Evolutionary conservation across 2,888 invertebrate species (phyloP), one percentile per base, ranked within the genome.

Genomic region (Drosophila affinis): DNA sequence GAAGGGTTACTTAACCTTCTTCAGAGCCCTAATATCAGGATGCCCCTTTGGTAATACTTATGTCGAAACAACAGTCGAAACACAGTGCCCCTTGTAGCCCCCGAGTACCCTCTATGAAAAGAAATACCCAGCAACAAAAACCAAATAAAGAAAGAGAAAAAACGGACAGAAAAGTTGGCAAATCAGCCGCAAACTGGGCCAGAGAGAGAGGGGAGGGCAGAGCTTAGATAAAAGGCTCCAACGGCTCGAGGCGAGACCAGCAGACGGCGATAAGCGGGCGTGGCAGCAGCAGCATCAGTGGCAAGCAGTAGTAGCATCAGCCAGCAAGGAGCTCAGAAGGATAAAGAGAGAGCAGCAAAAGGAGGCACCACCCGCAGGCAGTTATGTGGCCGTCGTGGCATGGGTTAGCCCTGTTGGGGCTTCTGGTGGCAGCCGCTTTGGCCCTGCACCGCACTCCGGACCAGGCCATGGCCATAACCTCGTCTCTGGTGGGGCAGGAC

Each of bases 231-330:
- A 83, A 83, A 88, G 75, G 71, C 78, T 63, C 58, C 27, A 67
- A 49, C 61, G 51, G 60, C 74, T 65, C 56, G 63, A 67, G 63
- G 74, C 52, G 54, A 67, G 69, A 48, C 78, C 78, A 86, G 55
- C 70, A 82, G 86, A 82, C 83, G 68, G 71, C 78, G 72, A 69
- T 68, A 76, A 70, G 69, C 72, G 62, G 87, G 87, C 77, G 88
- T 81, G 87, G 60, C 57, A 57, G 60, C 57, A 57, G 67, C 73
- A 46, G 49, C 67, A 83, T 53, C 62, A 78, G 49, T 5, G 14
- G 12, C 29, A 29, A 2, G 29, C 67, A 83, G 47, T 57, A 81
- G 47, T 5, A 12, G 21, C 55, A 44, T 34, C n/a, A 39, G 45
- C 49, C 55, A 56, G 65, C 51, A 34, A 65, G 49, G 56, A 64